A percentile compares a stretch with the other conserved stretches of the same genome.
phyloP scores from a whole-genome alignment of 2,888 invertebrate genomes.

The Pharmacophagus antenor region DNA sequence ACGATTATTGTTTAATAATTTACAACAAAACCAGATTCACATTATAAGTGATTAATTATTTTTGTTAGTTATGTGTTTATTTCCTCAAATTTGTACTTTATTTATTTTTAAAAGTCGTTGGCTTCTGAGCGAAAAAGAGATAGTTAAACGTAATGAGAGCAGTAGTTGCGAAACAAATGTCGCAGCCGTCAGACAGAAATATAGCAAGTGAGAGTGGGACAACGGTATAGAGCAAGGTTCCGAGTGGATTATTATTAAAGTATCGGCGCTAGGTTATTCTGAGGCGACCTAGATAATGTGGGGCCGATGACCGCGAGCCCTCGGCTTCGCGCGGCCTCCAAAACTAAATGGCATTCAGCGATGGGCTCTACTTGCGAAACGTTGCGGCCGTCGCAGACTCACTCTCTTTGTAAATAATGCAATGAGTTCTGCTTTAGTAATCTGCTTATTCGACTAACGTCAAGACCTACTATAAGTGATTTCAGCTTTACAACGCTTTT shows the following conservation, averaged over 20 bases:
- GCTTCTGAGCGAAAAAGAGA: constrained; percentile 62
- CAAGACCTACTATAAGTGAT: constrained; percentile 4
- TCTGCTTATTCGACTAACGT: constrained; percentile 31
- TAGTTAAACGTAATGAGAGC: constrained; percentile 54
- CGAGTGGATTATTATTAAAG: constrained; percentile 76
- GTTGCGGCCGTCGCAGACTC: constrained; percentile 51
- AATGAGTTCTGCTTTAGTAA: constrained; percentile 53
- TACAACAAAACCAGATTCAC: background rate
- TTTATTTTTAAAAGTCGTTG: constrained; percentile 43
- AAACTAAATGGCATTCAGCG: constrained; percentile 79
- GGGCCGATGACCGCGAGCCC: constrained; percentile 80
- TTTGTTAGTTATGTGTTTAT: too few relatives aligned
- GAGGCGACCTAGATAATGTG: constrained; percentile 79
- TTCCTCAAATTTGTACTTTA: constrained; percentile 34
- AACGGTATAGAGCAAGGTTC: constrained; percentile 65
- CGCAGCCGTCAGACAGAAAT: constrained; percentile 51
- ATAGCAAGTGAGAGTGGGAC: constrained; percentile 68
- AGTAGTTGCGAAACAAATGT: constrained; percentile 62
- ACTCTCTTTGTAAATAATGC: constrained; percentile 60
- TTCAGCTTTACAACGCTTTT: background rate
- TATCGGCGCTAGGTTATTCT: constrained; percentile 81
- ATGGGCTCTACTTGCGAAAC: constrained; percentile 79
- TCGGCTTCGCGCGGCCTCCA: constrained; percentile 76
- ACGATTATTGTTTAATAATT: background rate
- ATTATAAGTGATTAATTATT: background rate